Evolutionary conservation across 2,888 invertebrate species (phyloP).

Genomic region (Amaurobius ferox): DNA sequence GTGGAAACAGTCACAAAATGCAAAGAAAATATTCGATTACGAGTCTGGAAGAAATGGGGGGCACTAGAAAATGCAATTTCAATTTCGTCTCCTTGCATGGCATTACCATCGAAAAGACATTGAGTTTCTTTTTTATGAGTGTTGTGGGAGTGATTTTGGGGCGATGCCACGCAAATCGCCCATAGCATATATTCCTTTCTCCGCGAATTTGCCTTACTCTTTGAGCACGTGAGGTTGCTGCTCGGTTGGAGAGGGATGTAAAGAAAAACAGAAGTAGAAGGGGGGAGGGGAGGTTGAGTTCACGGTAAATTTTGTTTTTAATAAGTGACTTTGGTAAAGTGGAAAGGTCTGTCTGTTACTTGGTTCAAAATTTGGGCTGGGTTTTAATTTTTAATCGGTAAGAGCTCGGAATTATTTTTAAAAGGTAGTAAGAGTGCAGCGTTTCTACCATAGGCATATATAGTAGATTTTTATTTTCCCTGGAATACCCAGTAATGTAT

Average conservation of each 20-base stretch:
- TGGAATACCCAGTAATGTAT: no score
- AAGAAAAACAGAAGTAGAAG: no score
- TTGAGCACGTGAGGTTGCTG: slow-evolving; percentile 62
- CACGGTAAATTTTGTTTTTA: not conserved
- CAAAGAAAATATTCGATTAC: slow-evolving; percentile 57
- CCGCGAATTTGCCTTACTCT: slow-evolving; percentile 32
- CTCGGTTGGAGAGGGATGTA: no score
- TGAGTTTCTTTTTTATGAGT: slow-evolving; percentile 51
- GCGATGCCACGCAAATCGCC: slow-evolving; percentile 62
- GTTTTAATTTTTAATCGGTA: no score
- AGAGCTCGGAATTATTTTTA: no score
- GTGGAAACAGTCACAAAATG: slow-evolving; percentile 33
- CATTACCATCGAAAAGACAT: slow-evolving; percentile 46
- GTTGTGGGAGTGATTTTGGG: slow-evolving; percentile 29
- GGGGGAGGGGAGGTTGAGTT: not conserved
- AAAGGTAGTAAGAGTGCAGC: no score
- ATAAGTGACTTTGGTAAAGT: not conserved
- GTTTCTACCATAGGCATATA: no score
- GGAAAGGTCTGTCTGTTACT: no score
- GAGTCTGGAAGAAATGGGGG: slow-evolving; percentile 23
- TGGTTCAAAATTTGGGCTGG: no score
- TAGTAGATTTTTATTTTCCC: no score
- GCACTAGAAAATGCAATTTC: slow-evolving; percentile 61
- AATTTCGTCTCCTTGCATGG: slow-evolving; percentile 63
- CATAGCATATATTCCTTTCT: slow-evolving; percentile 45